Evolutionary conservation across 2,888 invertebrate genomes (phyloP).

Genomic region (Eristalinus sepulchralis): DNA sequence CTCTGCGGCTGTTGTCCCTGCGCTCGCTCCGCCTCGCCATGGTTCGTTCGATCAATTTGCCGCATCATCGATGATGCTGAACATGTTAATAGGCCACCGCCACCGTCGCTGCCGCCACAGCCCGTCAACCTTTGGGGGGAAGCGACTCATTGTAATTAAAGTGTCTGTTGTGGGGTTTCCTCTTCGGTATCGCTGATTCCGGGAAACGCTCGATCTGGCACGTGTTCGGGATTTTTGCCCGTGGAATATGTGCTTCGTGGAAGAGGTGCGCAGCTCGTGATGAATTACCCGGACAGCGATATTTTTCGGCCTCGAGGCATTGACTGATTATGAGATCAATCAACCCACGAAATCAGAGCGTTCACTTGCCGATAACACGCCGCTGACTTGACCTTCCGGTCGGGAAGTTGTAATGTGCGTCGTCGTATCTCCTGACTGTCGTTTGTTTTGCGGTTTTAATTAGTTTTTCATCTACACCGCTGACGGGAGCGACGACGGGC

Average conservation of each 20-base stretch:
- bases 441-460: neutral
- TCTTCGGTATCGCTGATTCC: neutral
- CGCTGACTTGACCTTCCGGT: neutral
- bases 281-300: neutral
- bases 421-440: neutral
- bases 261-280: neutral
- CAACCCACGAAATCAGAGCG: neutral
- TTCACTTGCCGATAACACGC: neutral
- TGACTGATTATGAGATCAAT: constrained; percentile 28
- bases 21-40: neutral
- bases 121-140: neutral
- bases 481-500: neutral
- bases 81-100: constrained; percentile 1
- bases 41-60: constrained; percentile 37
- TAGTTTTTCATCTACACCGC: neutral
- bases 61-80: constrained; percentile 56
- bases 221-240: neutral
- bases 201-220: neutral
- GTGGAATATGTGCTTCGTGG: neutral
- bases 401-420: neutral
- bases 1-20: neutral
- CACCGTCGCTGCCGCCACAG: neutral
- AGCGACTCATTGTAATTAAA: constrained; percentile 1
- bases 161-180: neutral
- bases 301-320: neutral